Conservation (phyloP, 1,140 invertebrate genomes). For the Drosophila navojoa region DNA sequence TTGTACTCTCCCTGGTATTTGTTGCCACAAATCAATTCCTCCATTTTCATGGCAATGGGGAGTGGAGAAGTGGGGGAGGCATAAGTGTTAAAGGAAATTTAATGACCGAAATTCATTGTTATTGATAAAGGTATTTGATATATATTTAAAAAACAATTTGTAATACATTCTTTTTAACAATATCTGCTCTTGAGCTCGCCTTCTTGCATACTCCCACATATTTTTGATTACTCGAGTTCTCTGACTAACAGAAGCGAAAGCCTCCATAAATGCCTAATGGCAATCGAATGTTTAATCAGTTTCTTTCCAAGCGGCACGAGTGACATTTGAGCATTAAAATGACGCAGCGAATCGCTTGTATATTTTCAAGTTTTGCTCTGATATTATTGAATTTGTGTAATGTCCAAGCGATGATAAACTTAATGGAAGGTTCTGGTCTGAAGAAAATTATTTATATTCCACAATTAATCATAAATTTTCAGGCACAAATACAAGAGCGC, state of each 20-base stretch:
- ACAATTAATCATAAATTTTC: background rate
- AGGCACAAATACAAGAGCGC: background rate
- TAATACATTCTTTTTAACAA: too few relatives aligned
- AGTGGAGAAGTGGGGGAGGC: too few relatives aligned
- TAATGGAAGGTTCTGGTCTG: background rate
- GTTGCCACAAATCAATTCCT: too few relatives aligned
- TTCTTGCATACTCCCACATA: too few relatives aligned
- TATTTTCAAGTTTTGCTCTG: background rate
- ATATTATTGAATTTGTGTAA: background rate
- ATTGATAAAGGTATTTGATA: too few relatives aligned
- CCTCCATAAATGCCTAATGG: constrained; percentile 2
- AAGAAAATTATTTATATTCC: background rate
- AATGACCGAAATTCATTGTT: too few relatives aligned
- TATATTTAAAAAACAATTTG: too few relatives aligned
- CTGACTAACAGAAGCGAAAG: background rate
- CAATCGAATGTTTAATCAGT: background rate
- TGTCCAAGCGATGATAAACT: background rate
- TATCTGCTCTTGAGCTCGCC: too few relatives aligned
- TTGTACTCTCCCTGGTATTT: too few relatives aligned
- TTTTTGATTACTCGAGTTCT: too few relatives aligned
- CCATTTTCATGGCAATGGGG: too few relatives aligned
- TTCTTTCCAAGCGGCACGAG: background rate
- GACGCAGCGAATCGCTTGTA: background rate
- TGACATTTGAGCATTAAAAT: constrained; percentile 8
- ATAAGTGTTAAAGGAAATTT: too few relatives aligned